Evolutionary conservation across 2,797 vertebrate genomes (phyloP), one percentile per base, ranked within the genome.

Genomic region (Siniperca obscura): DNA sequence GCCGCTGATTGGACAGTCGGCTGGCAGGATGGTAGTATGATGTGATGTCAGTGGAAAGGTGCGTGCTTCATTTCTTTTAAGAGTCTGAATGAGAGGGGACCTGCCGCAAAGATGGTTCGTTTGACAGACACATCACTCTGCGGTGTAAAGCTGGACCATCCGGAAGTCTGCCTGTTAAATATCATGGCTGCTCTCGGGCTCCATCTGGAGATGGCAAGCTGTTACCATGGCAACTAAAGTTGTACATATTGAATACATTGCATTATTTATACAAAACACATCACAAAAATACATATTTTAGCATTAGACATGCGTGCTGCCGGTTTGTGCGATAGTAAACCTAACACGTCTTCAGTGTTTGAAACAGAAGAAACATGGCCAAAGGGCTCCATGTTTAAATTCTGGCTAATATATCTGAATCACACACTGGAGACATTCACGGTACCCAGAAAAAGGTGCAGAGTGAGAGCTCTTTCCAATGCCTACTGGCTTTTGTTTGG

Each of bases 1-100:
- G 70, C 34, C 83, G 79, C 79, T 92, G 93, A 93, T 94, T 95
- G 93, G 92, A 70, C 86, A 59, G 86, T 19, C 7, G 61, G 40
- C 68, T 2, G 56, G 69, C 86, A 90, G 93, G 71, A 59, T 3
- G 48, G 92, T 96, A 96, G 96, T 95, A 95, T 95, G 96, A 97
- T 97, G 93, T 96, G 96, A 96, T 91, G 95, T 96, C 95, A 95
- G 81, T 67, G 82, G 68, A 86, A 92, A 91, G 87, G 81, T 89
- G 78, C 79, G 55, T 1, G 65, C 78, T 57, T 66, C 44, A 21
- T 52, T 56, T 74, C 40, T 72, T 30, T 14, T 73, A 53, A 55
- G 21, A 25, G 13, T 14, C 67, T 46, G 46, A 53, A 34, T 2
- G 21, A 59, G 2, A 21, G 5, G 7, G 5, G 30, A 52, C 59